phyloP scores from a whole-genome alignment of 2,797 vertebrate species.

The Microtus californicus region DNA sequence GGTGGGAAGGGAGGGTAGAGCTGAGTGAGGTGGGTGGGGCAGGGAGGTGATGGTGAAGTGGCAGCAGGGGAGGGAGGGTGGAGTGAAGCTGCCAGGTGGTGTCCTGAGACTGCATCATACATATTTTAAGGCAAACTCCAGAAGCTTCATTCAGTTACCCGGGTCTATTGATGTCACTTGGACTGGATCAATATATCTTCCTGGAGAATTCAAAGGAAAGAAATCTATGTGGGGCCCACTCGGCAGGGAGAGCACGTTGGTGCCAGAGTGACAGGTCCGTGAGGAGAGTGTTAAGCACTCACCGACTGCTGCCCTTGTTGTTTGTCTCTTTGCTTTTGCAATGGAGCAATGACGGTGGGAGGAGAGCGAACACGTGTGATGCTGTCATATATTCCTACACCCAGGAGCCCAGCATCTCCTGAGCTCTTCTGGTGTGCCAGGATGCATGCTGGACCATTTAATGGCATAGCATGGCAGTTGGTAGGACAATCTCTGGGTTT shows the following conservation, averaged over 20 bases:
- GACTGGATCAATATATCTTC: slow-evolving; percentile 82
- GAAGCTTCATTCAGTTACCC: slow-evolving; percentile 77
- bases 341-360: neutral
- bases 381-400: neutral
- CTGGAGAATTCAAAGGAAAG: slow-evolving; percentile 78
- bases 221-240: slow-evolving; percentile 79
- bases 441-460: neutral
- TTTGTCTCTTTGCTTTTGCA: neutral
- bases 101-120: slow-evolving; percentile 16
- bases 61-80: neutral
- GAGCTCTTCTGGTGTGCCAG: neutral
- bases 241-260: slow-evolving; percentile 66
- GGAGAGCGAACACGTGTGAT: neutral
- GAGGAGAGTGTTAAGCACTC: slow-evolving; percentile 53
- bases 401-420: neutral
- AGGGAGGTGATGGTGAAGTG: neutral
- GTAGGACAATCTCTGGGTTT: neutral
- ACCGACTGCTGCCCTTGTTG: neutral
- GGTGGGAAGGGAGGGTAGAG: neutral
- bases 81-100: neutral
- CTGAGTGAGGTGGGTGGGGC: neutral
- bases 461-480: neutral
- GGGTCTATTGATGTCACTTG: slow-evolving; percentile 76
- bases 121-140: slow-evolving; percentile 77
- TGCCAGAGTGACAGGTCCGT: slow-evolving; percentile 25